phyloP scores from a whole-genome alignment of 2,888 invertebrate genomes.

The Dyspetes luteomarginatus region DNA sequence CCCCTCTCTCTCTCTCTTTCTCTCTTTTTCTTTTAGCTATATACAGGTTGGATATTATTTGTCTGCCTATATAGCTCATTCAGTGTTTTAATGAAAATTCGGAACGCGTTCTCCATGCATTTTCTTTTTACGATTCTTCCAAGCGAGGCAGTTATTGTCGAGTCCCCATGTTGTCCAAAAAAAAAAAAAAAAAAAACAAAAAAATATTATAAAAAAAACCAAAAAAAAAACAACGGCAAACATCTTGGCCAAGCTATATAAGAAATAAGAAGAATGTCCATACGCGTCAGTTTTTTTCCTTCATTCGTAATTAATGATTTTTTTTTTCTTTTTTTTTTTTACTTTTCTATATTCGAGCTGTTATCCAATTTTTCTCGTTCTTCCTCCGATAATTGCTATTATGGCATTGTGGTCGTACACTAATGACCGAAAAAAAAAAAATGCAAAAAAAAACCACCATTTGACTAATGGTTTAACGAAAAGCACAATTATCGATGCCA shows the following conservation, averaged over 20 bases:
- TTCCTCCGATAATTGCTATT: neutral
- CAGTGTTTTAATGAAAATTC: constrained; percentile 38
- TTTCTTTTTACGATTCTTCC: constrained; percentile 45
- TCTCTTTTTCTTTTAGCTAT: constrained; percentile 20
- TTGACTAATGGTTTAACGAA: neutral
- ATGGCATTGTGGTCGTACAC: neutral
- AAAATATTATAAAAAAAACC: neutral
- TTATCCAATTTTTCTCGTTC: constrained; percentile 18
- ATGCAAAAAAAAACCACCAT: neutral
- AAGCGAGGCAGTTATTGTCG: constrained; percentile 19
- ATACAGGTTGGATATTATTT: neutral
- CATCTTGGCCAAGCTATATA: constrained; percentile 15
- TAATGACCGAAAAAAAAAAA: neutral
- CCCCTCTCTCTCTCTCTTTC: no score
- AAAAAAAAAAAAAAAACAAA: no score
- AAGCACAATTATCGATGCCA: neutral
- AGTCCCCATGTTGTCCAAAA: no score
- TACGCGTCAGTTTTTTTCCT: constrained; percentile 32
- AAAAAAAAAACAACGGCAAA: no score
- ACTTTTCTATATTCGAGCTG: constrained; percentile 32
- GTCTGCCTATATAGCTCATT: constrained; percentile 3
- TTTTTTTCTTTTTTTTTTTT: constrained; percentile 28
- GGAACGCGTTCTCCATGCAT: constrained; percentile 49
- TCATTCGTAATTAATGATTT: constrained; percentile 45
- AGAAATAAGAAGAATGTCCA: constrained; percentile 30